Base-by-base conservation (phyloP, 2,113 vertebrate genomes). In the Bagarius yarrelli region DNA sequence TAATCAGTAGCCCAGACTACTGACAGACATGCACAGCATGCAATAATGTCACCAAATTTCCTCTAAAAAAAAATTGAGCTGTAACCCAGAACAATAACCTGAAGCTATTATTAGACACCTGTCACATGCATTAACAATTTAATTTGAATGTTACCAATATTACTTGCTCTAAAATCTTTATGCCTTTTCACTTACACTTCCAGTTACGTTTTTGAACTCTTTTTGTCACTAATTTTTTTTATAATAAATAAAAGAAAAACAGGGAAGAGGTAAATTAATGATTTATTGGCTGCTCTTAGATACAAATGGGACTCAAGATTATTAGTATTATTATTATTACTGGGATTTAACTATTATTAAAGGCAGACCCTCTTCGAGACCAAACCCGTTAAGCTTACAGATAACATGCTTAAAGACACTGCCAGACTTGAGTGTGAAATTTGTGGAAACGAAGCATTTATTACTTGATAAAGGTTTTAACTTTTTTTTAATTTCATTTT, bases 21-120 rank as follows among this genome's bases (percentile, higher is more conserved):
- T 70, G 74, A 60, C 74, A 79, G 79, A 81, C 85, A 86, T 53
- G 40, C 74, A 67, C 70, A 40, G 79, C 69, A 80, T 76, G 59
- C 80, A 80, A 34, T 57, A 81, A 83, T 55, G 61, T 71, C 59
- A 79, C 73, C 79, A 27, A 77, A 83, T 69, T 75, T 36, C 59
- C 63, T 72, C 23, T 55, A 80, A 67, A 61, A 40, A 70, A 34
- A 63, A 2, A 18, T 61, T 15, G 25, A 34, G 40, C 73, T 44
- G 27, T 70, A 50, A 27, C 69, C 53, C 56, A 34, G 32, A 40
- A 30, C 75, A 64, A 77, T 64, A 23, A 64, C 71, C 23, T 52
- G 30, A 30, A 81, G 72, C 34, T 69, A 81, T 76, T 67, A 67
- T 32, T 11, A 25, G n/a, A 13, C 63, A 64, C 30, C 18, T 23